Percentiles rank a stretch among this genome's conserved stretches.
These are phyloP conservation scores for Neoitamus cyanurus DNA, from an alignment of 2,888 invertebrate genomes.

Conservation along the genomic window DNA sequence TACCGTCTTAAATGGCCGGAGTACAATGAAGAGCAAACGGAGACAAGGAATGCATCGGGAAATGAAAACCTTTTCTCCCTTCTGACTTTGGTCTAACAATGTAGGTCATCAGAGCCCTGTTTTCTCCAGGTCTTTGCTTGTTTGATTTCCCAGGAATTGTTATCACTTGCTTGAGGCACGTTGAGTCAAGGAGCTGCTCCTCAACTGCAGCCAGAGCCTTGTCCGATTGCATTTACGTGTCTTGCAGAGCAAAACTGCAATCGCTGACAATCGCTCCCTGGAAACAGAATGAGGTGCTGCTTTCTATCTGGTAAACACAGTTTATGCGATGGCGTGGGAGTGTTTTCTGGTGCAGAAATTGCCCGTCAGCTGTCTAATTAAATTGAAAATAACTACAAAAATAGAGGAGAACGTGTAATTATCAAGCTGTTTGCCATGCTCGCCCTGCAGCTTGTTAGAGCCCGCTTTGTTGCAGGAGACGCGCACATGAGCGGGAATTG, in stretches of 20 bases:
- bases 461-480: neutral
- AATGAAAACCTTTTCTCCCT: neutral
- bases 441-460: neutral
- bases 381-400: neutral
- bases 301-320: neutral
- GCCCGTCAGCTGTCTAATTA: constrained; percentile 13
- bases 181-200: neutral
- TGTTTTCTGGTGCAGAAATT: neutral
- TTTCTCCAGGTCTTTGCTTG: neutral
- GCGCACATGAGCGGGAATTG: neutral
- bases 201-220: neutral
- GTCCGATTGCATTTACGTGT: neutral
- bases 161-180: neutral
- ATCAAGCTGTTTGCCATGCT: neutral
- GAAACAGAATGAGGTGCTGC: neutral
- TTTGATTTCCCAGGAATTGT: neutral
- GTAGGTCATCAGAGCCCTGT: neutral
- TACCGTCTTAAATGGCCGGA: neutral
- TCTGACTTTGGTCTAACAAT: neutral
- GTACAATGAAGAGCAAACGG: neutral
- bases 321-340: neutral
- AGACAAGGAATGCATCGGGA: neutral
- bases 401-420: neutral
- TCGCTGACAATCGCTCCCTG: neutral
- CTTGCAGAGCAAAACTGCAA: neutral